Evolutionary conservation across 1,140 invertebrate species (phyloP).

Genomic region (Brachionus paranguensis): DNA sequence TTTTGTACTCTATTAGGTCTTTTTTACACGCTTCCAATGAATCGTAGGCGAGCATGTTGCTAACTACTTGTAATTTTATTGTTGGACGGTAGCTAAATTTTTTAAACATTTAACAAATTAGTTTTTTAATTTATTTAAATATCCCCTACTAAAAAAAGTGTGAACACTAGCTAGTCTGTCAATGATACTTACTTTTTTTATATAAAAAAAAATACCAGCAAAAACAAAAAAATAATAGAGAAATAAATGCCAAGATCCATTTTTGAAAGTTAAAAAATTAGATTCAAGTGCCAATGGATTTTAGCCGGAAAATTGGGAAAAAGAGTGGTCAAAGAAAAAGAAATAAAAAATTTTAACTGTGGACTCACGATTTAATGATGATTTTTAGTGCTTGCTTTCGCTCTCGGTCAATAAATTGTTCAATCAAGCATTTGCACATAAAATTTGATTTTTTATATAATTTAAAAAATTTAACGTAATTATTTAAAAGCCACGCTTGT

Average conservation of each 20-base stretch:
- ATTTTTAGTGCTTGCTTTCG: constrained; percentile 24
- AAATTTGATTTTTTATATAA: constrained; percentile 39
- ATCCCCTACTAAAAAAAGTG: neutral
- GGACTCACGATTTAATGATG: constrained; percentile 38
- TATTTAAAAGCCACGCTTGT: constrained; percentile 33
- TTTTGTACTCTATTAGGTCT: constrained; percentile 32
- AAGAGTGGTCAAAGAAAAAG: neutral
- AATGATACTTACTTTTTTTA: neutral
- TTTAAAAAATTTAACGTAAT: constrained; percentile 40
- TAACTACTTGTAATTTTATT: constrained; percentile 5
- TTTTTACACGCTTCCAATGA: constrained; percentile 37
- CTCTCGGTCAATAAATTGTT: constrained; percentile 34
- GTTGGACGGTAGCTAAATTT: constrained; percentile 36
- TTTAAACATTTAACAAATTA: neutral
- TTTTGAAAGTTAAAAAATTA: neutral
- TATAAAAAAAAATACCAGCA: too few relatives aligned
- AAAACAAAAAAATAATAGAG: too few relatives aligned
- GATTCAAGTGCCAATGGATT: neutral
- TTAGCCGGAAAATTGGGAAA: neutral
- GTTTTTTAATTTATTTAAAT: neutral
- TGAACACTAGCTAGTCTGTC: neutral
- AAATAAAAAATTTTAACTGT: neutral
- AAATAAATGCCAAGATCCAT: neutral
- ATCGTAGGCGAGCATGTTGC: constrained; percentile 24
- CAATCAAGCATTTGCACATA: constrained; percentile 26